Base-by-base conservation (phyloP, 1,140 invertebrate genomes). In the Heliconius eleuchia region DNA sequence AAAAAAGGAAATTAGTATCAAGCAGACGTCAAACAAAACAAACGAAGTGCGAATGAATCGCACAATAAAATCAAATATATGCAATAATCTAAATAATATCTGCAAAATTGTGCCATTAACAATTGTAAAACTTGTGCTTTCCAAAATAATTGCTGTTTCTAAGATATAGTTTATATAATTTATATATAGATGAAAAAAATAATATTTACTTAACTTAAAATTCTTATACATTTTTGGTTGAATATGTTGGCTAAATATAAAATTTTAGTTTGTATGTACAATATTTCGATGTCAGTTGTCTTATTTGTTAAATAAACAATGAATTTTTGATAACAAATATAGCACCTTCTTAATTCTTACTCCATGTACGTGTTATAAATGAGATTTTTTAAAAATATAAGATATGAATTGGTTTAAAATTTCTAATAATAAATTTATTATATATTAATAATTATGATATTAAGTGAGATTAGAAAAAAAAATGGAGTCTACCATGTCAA, bases 261-360 rank as follows among this genome's bases (percentile, higher is more conserved):
- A 60, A 74, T 57, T 75, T 27, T 72, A 27, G 34, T 76, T 72
- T 46, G 50, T 79, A 50, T 75, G 72, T 30, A 76, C n/a, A 60
- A 23, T 77, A 73, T 78, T 80, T 80, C 71, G 74, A 80, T 80
- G 73, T 76, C 42, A 80, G 30, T 30, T 66, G 13, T 66, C 60
- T 74, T 66, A 78, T 39, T 57, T 66, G 34, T 72, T 78, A 75
- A 73, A 74, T 76, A 80, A 52, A 70, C 73, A 78, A 78, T 77
- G 75, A 72, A 71, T 71, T 80, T 77, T 79, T 39, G 57, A 82
- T 81, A 84, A 82, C 77, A 81, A 80, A 79, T 82, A 84, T 84
- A 84, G 83, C 83, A 84, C 83, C 83, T 80, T 82, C 82, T 52
- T 66, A 71, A 70, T 76, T 73, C 76, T 70, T 46, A 79, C 60